Base-by-base conservation (phyloP, 2,113 vertebrate species). In the Tinamus guttatus region DNA sequence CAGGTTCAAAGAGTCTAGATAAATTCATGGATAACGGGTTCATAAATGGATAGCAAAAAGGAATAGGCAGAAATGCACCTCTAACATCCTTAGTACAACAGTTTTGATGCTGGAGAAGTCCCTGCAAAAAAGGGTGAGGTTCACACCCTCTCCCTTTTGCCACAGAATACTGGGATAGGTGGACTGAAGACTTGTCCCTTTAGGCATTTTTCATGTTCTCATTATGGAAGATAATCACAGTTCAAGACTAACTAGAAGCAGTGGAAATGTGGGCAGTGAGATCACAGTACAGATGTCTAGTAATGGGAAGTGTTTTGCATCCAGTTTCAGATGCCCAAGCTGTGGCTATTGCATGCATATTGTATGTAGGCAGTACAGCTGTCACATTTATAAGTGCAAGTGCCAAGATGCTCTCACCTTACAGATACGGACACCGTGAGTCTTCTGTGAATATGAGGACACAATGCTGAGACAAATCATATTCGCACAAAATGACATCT, bases 361-460 rank as follows among this genome's bases (percentile, higher is more conserved):
- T 13, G 36, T 7, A 9, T 2, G 5, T 51, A 8, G 7, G 4
- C 12, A 73, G 7, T 8, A 77, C 1, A 1, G 19, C 10, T 45
- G 24, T 43, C 25, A 1, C 1, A 8, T n/a, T 34, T 73, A 13
- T 32, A 27, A 34, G 58, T 0, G 14, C 36, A 64, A 19, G 63
- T 14, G 41, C 9, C 8, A 32, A 56, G 38, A 41, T 0, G 30
- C 8, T n/a, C 13, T 12, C 0, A 1, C 6, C 3, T 30, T 2
- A 16, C 2, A 1, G 1, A 2, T 20, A 19, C 24, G 22, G 13
- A 7, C 40, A 51, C 11, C 18, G 2, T 0, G 0, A 58, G 6
- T 2, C 47, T 40, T 4, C 22, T 24, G 34, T 43, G 6, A 68
- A 5, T 2, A 1, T 7, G 15, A n/a, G 22, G 4, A 80, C 6